Evolutionary conservation across 2,888 invertebrate genomes (phyloP), one percentile per base, ranked within the genome.

Genomic region (Calameuta idolon): DNA sequence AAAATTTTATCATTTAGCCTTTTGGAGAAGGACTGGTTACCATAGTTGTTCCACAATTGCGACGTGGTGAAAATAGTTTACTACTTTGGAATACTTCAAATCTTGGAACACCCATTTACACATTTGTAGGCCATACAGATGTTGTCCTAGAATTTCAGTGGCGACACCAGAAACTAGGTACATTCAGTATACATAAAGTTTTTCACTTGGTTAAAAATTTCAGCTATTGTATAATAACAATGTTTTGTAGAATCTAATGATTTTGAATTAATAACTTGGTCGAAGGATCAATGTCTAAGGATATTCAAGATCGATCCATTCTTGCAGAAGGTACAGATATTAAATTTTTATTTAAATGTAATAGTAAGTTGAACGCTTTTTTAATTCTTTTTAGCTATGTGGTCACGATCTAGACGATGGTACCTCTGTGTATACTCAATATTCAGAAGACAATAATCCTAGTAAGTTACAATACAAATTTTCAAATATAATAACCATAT

Each of bases 81-180:
- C 91, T 96, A 11, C 90, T 97, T 31, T 97, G 97, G 97, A 96
- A 96, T 88, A 94, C 94, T 74, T 93, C 94, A 31, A 93, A 93
- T 86, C 94, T 95, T 85, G 95, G 95, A 73, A 92, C 96, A 69
- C 96, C 98, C 1, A 95, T 98, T 73, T 97, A 98, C 89, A 96
- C 97, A 37, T 96, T 98, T 90, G 96, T 97, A n/a, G 98, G 98
- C 0, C 98, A 98, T 88, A 96, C 96, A 11, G 98, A 98, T 92
- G 97, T 98, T 73, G 97, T 99, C 11, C 93, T 98, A 79, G 98
- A 98, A 88, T 98, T 98, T 94, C 97, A 97, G 82, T 98, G 98
- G 98, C 94, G 97, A 76, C 96, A 96, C 81, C 95, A 95, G 87
- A 92, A 92, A 83, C 87, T 89, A 69, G 93, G 92, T 80, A 87